phyloP scores from a whole-genome alignment of 1,140 invertebrate genomes.

The Drosophila kikkawai region DNA sequence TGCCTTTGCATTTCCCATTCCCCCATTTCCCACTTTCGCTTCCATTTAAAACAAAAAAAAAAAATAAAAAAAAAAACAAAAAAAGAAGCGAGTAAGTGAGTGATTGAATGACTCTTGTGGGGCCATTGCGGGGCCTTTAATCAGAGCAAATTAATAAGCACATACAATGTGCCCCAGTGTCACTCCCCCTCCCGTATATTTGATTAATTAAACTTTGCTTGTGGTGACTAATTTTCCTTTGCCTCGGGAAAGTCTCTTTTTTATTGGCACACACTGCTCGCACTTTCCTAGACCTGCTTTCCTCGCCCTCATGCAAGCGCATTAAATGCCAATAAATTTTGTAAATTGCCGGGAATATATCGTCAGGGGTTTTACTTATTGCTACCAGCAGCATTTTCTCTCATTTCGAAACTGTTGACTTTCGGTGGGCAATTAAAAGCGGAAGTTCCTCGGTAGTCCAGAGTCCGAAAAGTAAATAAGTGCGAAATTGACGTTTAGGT shows the following conservation, averaged over 20 bases:
- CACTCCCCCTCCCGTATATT: conserved; percentile 10
- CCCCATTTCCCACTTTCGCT: conserved; percentile 2
- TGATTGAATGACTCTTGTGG: conserved; percentile 42
- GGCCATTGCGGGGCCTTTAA: conserved; percentile 38
- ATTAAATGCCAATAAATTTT: conserved; percentile 76
- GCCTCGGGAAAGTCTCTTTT: conserved; percentile 16
- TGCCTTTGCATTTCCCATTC: background rate
- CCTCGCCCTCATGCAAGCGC: conserved; percentile 53
- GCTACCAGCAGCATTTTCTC: conserved; percentile 32
- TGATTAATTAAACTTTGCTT: conserved; percentile 42
- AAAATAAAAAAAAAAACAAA: background rate
- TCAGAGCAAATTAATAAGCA: conserved; percentile 52
- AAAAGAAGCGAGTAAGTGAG: conserved; percentile 2
- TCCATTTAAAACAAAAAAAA: background rate
- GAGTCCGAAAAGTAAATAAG: conserved; percentile 33
- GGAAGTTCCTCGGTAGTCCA: conserved; percentile 11
- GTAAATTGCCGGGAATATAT: conserved; percentile 35
- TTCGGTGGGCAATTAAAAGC: conserved; percentile 42
- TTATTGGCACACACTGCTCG: background rate
- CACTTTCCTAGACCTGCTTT: background rate
- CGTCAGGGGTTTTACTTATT: conserved; percentile 4
- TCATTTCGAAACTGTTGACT: conserved; percentile 26
- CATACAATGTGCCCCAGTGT: background rate
- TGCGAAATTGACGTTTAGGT: conserved; percentile 34
- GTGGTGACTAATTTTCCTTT: conserved; percentile 55